A percentile compares a stretch with the other conserved stretches of the same genome.
Conservation (phyloP, 2,888 invertebrate genomes). For the Metopia argyrocephala region DNA sequence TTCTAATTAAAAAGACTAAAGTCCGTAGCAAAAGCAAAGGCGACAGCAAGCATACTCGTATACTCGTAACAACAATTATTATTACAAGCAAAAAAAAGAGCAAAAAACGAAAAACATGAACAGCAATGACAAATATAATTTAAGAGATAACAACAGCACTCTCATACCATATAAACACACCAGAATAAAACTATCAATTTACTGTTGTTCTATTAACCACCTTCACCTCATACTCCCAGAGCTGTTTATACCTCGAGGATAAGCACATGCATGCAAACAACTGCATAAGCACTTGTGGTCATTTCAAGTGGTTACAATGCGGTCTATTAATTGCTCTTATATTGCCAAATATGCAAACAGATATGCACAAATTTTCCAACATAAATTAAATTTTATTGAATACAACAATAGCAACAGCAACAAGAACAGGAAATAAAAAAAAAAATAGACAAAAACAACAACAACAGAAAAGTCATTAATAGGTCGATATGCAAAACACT, state of each 20-base stretch:
- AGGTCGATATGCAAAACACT: conserved; percentile 58
- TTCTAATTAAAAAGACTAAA: conserved; percentile 15
- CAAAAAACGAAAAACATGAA: background rate
- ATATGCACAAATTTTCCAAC: conserved; percentile 55
- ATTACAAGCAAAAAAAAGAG: background rate
- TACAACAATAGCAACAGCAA: conserved; percentile 9
- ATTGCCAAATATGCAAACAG: conserved; percentile 65
- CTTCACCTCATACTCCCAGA: conserved; percentile 2
- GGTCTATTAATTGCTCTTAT: conserved; percentile 65
- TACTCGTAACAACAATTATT: background rate
- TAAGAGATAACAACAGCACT: conserved; percentile 26
- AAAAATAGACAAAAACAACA: conserved; percentile 2
- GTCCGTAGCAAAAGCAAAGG: background rate
- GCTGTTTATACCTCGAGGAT: background rate
- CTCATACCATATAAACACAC: background rate
- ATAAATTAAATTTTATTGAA: conserved; percentile 55
- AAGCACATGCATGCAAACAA: conserved; percentile 1
- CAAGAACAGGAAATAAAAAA: background rate
- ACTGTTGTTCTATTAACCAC: background rate
- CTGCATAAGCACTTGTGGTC: conserved; percentile 62
- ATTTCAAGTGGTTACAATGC: conserved; percentile 62
- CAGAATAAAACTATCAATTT: background rate
- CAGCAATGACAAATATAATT: conserved; percentile 40
- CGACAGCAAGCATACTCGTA: conserved; percentile 10
- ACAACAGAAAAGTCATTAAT: conserved; percentile 27